A percentile compares a stretch with the other conserved stretches of the same genome.
Conservation (phyloP, 2,888 invertebrate genomes). For the Eristalinus aeneus region DNA sequence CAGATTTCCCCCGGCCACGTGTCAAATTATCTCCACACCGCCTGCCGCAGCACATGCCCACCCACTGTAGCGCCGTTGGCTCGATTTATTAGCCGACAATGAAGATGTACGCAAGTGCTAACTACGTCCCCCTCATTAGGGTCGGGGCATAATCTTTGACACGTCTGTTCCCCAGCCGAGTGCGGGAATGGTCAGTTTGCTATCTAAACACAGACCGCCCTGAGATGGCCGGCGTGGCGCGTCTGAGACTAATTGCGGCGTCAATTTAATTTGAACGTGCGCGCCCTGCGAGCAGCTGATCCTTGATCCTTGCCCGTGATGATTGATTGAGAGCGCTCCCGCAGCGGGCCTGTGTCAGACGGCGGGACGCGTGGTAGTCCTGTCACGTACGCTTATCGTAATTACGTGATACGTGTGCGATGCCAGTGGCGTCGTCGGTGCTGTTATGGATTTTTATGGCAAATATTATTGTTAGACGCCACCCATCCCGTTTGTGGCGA, state of each 20-base stretch:
- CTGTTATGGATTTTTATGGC: slow-evolving; percentile 61
- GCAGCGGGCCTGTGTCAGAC: not conserved
- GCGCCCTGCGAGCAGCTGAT: slow-evolving; percentile 36
- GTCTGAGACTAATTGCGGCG: slow-evolving; percentile 44
- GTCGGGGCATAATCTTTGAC: slow-evolving; percentile 38
- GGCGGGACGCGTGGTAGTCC: slow-evolving; percentile 7
- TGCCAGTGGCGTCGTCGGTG: slow-evolving; percentile 36
- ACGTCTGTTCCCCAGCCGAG: slow-evolving; percentile 3
- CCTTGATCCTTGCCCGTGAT: slow-evolving; percentile 10
- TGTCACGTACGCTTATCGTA: slow-evolving; percentile 62
- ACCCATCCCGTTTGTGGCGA: slow-evolving; percentile 22
- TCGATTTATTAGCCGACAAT: slow-evolving; percentile 11
- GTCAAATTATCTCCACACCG: slow-evolving; percentile 46
- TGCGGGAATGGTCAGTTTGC: slow-evolving; percentile 11
- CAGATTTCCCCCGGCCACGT: slow-evolving; percentile 18
- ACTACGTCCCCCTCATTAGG: slow-evolving; percentile 45
- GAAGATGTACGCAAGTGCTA: slow-evolving; percentile 8
- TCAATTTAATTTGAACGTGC: slow-evolving; percentile 45
- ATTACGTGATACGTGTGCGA: slow-evolving; percentile 63
- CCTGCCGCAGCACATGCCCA: not conserved
- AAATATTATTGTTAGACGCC: slow-evolving; percentile 56
- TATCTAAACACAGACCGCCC: slow-evolving; percentile 29
- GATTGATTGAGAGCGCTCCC: slow-evolving; percentile 37
- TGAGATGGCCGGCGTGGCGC: not conserved
- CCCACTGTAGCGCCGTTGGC: not conserved